A percentile compares a stretch with the other conserved stretches of the same genome.
Conservation (phyloP, 2,888 invertebrate species). For the Altica lythri region DNA sequence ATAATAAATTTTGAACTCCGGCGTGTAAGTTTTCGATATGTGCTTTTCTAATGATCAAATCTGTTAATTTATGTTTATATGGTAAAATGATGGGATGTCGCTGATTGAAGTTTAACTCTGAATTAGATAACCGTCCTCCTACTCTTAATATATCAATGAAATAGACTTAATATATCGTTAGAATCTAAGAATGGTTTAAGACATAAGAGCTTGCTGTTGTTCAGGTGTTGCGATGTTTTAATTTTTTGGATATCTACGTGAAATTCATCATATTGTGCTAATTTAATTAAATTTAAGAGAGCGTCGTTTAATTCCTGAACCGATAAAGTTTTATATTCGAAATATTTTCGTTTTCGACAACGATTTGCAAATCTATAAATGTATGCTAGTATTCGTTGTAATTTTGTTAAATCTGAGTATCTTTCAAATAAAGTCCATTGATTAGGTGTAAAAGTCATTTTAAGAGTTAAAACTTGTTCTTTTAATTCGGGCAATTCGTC, state of each 20-base stretch:
- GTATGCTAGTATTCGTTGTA: neutral
- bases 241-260: neutral
- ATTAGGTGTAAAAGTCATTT: no score
- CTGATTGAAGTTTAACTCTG: neutral
- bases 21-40: no score
- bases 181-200: neutral
- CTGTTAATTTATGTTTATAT: neutral
- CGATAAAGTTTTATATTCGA: neutral
- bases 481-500: no score
- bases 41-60: neutral
- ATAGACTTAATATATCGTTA: no score
- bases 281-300: neutral
- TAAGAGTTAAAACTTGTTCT: no score
- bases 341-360: neutral
- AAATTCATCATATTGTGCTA: neutral
- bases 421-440: no score
- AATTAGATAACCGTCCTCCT: neutral
- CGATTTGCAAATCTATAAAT: neutral
- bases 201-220: neutral
- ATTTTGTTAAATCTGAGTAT: neutral
- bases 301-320: neutral
- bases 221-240: neutral
- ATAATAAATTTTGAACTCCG: slow-evolving; percentile 6
- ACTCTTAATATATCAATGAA: no score
- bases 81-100: neutral